These are phyloP conservation scores for Polyergus mexicanus DNA, from an alignment of 1,140 invertebrate species.

Conservation along the genomic window DNA sequence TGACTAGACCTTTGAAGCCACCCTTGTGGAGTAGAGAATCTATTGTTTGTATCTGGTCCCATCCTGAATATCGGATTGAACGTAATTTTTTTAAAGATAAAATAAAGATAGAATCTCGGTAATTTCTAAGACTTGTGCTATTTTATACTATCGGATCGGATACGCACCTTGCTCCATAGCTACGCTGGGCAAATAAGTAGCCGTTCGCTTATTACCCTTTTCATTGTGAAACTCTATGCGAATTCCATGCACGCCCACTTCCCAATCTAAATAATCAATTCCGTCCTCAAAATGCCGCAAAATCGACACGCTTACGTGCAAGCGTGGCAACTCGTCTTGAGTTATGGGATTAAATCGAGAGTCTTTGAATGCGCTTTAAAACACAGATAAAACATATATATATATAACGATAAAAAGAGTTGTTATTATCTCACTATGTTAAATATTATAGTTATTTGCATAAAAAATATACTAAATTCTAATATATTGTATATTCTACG, in stretches of 20 bases:
- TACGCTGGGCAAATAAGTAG: constrained; percentile 99
- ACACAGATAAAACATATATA: constrained; percentile 38
- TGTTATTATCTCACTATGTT: constrained; percentile 25
- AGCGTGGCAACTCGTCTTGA: constrained; percentile 95
- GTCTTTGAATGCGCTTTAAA: constrained; percentile 97
- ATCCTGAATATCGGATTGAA: constrained; percentile 88
- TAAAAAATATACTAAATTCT: not conserved
- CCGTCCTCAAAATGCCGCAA: constrained; percentile 98
- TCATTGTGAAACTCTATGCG: constrained; percentile 99
- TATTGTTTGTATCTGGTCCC: constrained; percentile 99
- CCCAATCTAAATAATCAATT: constrained; percentile 98
- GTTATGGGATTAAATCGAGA: constrained; percentile 98
- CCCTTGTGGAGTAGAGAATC: constrained; percentile 99
- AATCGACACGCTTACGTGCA: constrained; percentile 98
- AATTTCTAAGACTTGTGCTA: not conserved
- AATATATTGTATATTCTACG: not conserved
- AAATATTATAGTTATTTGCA: not conserved
- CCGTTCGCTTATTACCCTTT: constrained; percentile 97
- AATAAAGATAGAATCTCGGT: not conserved
- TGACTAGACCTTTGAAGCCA: constrained; percentile 97
- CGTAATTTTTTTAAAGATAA: not conserved
- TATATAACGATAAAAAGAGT: not conserved
- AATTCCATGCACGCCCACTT: constrained; percentile 98
- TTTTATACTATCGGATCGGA: not conserved
- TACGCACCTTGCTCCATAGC: constrained; percentile 97